Conservation (phyloP, 2,888 invertebrate species). For the Drosophila koepferae region DNA sequence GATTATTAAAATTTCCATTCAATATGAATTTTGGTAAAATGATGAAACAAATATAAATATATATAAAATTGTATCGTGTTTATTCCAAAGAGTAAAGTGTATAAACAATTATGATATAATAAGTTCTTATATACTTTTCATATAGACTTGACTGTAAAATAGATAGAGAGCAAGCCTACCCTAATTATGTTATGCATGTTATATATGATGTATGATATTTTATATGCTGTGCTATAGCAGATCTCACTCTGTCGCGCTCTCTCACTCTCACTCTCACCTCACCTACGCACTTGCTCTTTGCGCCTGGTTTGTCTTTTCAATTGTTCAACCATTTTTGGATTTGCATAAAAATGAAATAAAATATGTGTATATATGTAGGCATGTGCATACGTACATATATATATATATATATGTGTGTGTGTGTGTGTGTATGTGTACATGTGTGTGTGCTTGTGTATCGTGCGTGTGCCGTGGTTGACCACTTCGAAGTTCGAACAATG, state of each 20-base stretch:
- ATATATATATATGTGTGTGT: background rate
- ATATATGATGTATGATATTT: constrained; percentile 2
- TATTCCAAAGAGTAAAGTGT: too few relatives aligned
- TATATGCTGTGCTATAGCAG: constrained; percentile 7
- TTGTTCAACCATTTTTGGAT: constrained; percentile 59
- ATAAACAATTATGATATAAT: too few relatives aligned
- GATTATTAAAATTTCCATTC: too few relatives aligned
- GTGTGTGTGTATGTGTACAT: background rate
- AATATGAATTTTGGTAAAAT: too few relatives aligned
- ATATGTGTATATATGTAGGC: constrained; percentile 21
- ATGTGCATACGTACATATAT: background rate
- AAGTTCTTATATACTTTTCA: too few relatives aligned
- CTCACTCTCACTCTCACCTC: background rate
- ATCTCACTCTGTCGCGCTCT: background rate
- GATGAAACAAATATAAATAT: too few relatives aligned
- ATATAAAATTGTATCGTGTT: too few relatives aligned
- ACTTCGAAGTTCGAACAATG: constrained; percentile 41
- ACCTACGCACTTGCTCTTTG: background rate
- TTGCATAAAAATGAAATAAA: constrained; percentile 63
- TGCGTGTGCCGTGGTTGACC: constrained; percentile 25
- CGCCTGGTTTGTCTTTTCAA: constrained; percentile 60
- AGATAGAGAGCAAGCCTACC: too few relatives aligned
- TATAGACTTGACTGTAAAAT: too few relatives aligned
- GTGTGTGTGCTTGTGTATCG: background rate
- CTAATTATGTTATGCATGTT: too few relatives aligned